Evolutionary conservation across 2,797 vertebrate genomes (phyloP).

Genomic region (Argentina silus): DNA sequence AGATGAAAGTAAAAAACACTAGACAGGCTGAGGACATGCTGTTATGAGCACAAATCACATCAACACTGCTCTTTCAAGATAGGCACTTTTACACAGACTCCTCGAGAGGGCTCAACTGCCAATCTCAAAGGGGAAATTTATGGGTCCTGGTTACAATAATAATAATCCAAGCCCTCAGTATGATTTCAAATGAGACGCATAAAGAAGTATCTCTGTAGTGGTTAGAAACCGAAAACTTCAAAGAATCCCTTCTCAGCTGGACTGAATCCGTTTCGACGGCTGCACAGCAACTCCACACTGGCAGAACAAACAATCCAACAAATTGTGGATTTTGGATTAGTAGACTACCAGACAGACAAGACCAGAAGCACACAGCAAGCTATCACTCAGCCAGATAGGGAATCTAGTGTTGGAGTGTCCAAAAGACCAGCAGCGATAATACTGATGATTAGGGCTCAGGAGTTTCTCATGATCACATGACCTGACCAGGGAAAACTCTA

Average conservation of each 20-base stretch:
- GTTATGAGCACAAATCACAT: slow-evolving; percentile 10
- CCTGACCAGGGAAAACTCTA: no score
- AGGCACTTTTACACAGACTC: not conserved
- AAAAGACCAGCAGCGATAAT: not conserved
- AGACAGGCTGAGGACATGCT: slow-evolving; percentile 13
- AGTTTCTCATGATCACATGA: no score
- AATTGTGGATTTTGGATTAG: slow-evolving; percentile 42
- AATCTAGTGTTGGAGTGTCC: slow-evolving; percentile 25
- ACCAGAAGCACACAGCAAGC: slow-evolving; percentile 16
- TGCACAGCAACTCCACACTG: slow-evolving; percentile 37
- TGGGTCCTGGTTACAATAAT: slow-evolving; percentile 41
- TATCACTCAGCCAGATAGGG: slow-evolving; percentile 10
- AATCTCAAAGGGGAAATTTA: not conserved
- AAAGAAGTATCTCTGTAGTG: slow-evolving; percentile 49
- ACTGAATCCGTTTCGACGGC: slow-evolving; percentile 42
- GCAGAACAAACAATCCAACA: not conserved
- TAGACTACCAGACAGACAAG: slow-evolving; percentile 35
- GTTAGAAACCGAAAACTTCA: slow-evolving; percentile 66
- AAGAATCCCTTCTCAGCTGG: slow-evolving; percentile 50
- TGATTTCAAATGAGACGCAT: slow-evolving; percentile 55
- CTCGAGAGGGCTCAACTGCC: slow-evolving; percentile 4
- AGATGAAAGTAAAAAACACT: not conserved
- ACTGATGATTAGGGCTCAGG: not conserved
- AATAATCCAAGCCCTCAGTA: slow-evolving; percentile 37
- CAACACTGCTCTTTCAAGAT: not conserved